A percentile compares a stretch with the other conserved stretches of the same genome.
Conservation (phyloP, 2,113 vertebrate genomes). For the Anarhynchus alexandrinus region DNA sequence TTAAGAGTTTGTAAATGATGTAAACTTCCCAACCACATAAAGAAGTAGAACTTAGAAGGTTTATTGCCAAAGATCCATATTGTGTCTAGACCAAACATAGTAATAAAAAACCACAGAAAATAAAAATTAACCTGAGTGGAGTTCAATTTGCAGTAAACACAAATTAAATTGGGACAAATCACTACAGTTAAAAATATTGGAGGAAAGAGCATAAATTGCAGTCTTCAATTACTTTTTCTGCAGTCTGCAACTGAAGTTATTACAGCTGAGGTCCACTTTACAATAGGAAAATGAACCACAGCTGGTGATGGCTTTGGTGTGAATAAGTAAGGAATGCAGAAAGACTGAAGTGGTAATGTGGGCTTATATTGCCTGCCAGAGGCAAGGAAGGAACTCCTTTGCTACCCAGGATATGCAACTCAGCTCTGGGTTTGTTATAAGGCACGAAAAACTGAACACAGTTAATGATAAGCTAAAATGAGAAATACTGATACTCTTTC, state of each 20-base stretch:
- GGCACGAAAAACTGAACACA: not conserved
- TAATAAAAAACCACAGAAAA: constrained; percentile 36
- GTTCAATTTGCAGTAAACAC: constrained; percentile 47
- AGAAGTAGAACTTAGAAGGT: constrained; percentile 23
- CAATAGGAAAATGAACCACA: constrained; percentile 15
- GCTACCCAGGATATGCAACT: not conserved
- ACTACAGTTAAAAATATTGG: constrained; percentile 32
- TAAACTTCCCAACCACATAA: constrained; percentile 29
- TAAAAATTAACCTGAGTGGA: constrained; percentile 57
- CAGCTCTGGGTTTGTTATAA: not conserved
- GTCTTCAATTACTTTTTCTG: constrained; percentile 22
- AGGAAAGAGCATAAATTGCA: constrained; percentile 15
- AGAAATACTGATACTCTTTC: not conserved
- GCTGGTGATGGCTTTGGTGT: not conserved
- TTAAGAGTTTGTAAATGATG: constrained; percentile 16
- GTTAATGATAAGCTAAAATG: not conserved
- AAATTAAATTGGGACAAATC: constrained; percentile 58
- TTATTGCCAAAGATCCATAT: constrained; percentile 48
- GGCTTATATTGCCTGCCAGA: not conserved
- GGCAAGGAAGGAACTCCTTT: not conserved
- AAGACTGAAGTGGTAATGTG: not conserved
- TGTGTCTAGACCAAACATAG: constrained; percentile 52
- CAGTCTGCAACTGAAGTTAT: constrained; percentile 1
- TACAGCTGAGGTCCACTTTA: constrained; percentile 30
- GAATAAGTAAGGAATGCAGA: not conserved